Evolutionary conservation across 2,113 vertebrate species (phyloP).

Genomic region (Gasterosteus aculeatus): DNA sequence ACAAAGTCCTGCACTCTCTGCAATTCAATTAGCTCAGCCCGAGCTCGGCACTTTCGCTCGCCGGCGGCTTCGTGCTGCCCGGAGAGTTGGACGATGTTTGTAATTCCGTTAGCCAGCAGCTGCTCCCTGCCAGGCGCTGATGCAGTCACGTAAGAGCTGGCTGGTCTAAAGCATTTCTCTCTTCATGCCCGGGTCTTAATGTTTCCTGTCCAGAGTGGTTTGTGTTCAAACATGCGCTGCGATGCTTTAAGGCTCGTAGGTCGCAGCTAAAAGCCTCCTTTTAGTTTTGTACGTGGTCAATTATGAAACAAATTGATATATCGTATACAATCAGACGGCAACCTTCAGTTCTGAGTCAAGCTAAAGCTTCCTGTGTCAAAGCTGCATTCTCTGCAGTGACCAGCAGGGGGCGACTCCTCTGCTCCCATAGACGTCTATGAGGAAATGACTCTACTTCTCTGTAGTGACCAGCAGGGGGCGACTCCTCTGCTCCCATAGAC

Average conservation of each 20-base stretch:
- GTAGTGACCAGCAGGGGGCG: too few species aligned
- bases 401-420: too few species aligned
- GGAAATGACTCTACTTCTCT: too few species aligned
- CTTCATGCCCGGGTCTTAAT: not conserved
- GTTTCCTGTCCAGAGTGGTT: not conserved
- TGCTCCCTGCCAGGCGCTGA: not conserved
- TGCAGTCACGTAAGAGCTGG: too few species aligned
- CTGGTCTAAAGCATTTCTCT: not conserved
- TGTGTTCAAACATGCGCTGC: not conserved
- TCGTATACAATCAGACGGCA: too few species aligned
- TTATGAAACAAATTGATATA: too few species aligned
- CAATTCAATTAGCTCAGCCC: slow-evolving; percentile 53
- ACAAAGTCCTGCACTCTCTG: slow-evolving; percentile 43
- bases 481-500: too few species aligned
- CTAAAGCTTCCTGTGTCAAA: too few species aligned
- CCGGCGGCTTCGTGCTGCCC: slow-evolving; percentile 38
- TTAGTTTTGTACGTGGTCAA: too few species aligned
- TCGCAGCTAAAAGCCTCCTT: not conserved
- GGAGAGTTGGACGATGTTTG: slow-evolving; percentile 53
- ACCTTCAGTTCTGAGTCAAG: too few species aligned
- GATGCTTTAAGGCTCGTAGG: not conserved
- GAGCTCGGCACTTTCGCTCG: slow-evolving; percentile 63
- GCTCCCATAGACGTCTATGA: too few species aligned
- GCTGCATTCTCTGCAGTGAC: too few species aligned
- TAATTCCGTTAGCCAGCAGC: slow-evolving; percentile 51